A percentile compares a stretch with the other conserved stretches of the same genome.
Evolutionary conservation across 2,113 vertebrate species (phyloP).

Genomic region (Ceuthmochares aereus): DNA sequence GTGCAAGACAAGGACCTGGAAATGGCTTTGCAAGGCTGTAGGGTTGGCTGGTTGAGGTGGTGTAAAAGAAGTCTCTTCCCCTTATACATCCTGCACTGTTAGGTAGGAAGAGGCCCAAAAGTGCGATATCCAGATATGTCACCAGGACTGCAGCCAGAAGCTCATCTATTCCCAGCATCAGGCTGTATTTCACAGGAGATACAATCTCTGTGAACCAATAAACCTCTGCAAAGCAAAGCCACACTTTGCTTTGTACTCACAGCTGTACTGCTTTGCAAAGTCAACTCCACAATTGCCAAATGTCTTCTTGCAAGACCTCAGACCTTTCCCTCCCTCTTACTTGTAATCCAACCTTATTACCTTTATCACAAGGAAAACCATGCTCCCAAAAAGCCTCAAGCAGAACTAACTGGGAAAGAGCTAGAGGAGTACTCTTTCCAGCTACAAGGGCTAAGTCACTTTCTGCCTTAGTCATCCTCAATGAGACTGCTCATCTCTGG

Average conservation of each 20-base stretch:
- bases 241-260: background rate
- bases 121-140: background rate
- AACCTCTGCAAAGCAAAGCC: conserved; percentile 15
- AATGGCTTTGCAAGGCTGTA: background rate
- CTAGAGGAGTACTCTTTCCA: background rate
- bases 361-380: background rate
- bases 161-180: conserved; percentile 2
- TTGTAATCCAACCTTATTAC: background rate
- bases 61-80: background rate
- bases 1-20: background rate
- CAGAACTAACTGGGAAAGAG: background rate
- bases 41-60: background rate
- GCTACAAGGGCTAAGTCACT: background rate
- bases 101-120: background rate
- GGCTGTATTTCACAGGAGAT: conserved; percentile 31
- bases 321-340: background rate
- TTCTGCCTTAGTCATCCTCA: background rate
- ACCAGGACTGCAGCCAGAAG: conserved; percentile 4
- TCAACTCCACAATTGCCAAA: background rate
- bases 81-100: background rate
- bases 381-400: background rate
- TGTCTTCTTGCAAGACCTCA: background rate
- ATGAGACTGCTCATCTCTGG: background rate
- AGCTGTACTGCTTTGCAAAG: background rate
- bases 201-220: conserved; percentile 27